Conservation (phyloP, 2,888 invertebrate genomes). For the Micropterix aruncella region DNA sequence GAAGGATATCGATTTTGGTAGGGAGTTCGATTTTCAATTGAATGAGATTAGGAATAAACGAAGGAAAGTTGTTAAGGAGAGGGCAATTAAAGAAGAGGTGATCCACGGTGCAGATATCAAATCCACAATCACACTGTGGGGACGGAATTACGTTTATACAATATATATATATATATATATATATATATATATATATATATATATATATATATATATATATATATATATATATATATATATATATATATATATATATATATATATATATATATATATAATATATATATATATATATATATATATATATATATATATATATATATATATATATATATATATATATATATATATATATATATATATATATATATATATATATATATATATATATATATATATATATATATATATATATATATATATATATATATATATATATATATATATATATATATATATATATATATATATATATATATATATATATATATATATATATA, state of each 20-base stretch:
- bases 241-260: not conserved
- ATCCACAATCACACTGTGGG: no score
- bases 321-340: not conserved
- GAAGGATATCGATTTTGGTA: no score
- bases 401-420: slow-evolving; percentile 1
- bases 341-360: not conserved
- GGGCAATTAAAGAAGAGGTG: no score
- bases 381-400: slow-evolving; percentile 1
- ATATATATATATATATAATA: no score
- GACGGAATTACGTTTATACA: no score
- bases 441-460: slow-evolving; percentile 1
- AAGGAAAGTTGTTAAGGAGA: no score
- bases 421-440: not conserved
- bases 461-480: not conserved
- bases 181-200: not conserved
- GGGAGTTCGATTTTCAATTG: no score
- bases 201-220: not conserved
- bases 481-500: not conserved
- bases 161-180: no score
- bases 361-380: not conserved
- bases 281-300: not conserved
- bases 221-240: not conserved
- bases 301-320: not conserved
- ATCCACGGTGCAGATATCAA: no score
- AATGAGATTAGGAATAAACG: no score